A percentile compares a stretch with the other conserved stretches of the same genome.
Evolutionary conservation across 2,797 vertebrate species (phyloP).

Genomic region (Argya squamiceps): DNA sequence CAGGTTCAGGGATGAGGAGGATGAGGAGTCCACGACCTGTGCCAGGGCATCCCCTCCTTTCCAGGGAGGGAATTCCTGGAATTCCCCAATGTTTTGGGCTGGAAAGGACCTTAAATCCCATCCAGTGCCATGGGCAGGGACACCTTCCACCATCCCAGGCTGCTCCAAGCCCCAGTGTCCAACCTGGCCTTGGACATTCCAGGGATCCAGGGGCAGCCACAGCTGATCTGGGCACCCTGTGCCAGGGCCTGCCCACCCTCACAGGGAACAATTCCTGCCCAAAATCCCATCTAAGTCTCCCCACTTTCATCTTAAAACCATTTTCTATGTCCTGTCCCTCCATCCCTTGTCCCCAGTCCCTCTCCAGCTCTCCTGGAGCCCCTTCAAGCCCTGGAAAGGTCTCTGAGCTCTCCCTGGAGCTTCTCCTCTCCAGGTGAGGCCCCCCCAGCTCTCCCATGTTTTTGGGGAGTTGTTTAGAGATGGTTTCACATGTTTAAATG

Average conservation of each 20-base stretch:
- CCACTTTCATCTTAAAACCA: rapidly evolving
- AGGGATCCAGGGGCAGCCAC: not conserved
- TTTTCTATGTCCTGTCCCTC: not conserved
- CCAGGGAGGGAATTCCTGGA: not conserved
- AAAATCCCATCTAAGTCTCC: rapidly evolving
- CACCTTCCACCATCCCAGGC: not conserved
- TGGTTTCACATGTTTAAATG: not conserved
- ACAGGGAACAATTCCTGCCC: not conserved
- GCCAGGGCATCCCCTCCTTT: not conserved
- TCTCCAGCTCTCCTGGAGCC: not conserved
- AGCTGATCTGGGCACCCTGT: not conserved
- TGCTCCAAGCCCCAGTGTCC: not conserved
- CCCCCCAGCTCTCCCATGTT: not conserved
- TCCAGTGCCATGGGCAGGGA: not conserved
- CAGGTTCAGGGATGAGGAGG: not conserved
- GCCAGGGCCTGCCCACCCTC: rapidly evolving
- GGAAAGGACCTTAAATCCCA: rapidly evolving
- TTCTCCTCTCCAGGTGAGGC: too few species aligned
- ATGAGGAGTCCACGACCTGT: not conserved
- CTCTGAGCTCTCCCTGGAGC: not conserved
- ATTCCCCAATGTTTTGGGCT: not conserved
- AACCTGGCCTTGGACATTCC: not conserved
- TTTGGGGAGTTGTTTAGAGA: not conserved
- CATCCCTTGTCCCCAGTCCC: not conserved
- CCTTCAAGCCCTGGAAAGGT: rapidly evolving